Base-by-base conservation (phyloP, 1,140 invertebrate species). In the Aphelinus certus region DNA sequence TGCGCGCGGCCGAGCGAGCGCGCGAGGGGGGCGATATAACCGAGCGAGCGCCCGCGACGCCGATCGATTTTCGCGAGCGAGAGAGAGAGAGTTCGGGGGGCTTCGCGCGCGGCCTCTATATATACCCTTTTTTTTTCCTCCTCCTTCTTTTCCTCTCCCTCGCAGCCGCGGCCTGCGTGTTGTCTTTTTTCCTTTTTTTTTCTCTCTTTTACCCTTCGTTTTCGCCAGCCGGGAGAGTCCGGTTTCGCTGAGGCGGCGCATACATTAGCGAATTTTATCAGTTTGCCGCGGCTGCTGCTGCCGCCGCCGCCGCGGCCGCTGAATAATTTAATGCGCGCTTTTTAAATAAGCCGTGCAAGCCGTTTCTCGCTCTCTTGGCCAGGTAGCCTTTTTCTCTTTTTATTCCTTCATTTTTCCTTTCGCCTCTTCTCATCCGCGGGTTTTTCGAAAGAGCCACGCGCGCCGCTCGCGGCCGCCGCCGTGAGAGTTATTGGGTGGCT, bases 41-140 rank as follows among this genome's bases (percentile, higher is more conserved):
- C 26, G 26, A 26, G 26, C 26, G 26, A 26, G 26, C 26, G 26
- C 26, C 26, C 26, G 26, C 26, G 26, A 26, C 46, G 58, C 48
- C 48, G 73, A 75, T 75, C 73, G 73, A 75, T 75, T 75, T 75
- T 70, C 73, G 58, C 73, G 66, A 64, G 9, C 51, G 66, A 69
- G 51, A 57, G 58, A 66, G 66, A 64, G 9, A 4, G 66, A 69
- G 51, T 64, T 64, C 53, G 66, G 51, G 26, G 61, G 70, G 46
- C 51, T 53, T 53, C 51, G 51, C 4, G 51, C 51, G 51, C 62
- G 47, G 42, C 62, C 51, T 53, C 51, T 53, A 6, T 9, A 6
- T 4, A 53, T 53, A 47, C 57, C 62, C 49, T 73, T 57, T 45
- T 57, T n/a, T 65, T 53, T 43, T 70, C 49, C 47, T 49, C 7